Evolutionary conservation across 2,797 vertebrate genomes (phyloP).

Genomic region (Chrosomus eos): DNA sequence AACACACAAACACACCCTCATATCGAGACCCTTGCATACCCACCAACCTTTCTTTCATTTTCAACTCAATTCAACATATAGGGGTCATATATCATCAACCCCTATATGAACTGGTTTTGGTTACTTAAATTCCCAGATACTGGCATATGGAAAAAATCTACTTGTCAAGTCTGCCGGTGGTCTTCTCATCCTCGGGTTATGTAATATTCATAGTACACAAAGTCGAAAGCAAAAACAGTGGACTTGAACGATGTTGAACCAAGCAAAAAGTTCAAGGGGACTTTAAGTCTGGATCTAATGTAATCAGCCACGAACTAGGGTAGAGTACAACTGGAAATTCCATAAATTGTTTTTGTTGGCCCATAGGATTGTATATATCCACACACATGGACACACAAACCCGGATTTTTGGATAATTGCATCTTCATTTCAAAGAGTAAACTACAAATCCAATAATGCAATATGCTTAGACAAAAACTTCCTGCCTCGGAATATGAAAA

Average conservation of each 20-base stretch:
- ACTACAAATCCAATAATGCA: constrained; percentile 58
- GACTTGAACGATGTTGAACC: constrained; percentile 21
- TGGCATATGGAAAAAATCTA: constrained; percentile 76
- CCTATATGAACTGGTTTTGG: constrained; percentile 49
- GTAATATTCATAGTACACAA: constrained; percentile 66
- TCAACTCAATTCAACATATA: too few species aligned
- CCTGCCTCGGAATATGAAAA: constrained; percentile 35
- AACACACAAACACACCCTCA: constrained; percentile 25
- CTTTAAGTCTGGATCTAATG: constrained; percentile 45
- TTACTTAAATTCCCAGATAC: constrained; percentile 66
- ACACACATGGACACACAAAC: constrained; percentile 3
- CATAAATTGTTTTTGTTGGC: constrained; percentile 43
- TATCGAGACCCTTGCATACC: constrained; percentile 17
- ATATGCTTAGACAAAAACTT: constrained; percentile 31
- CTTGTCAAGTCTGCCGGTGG: constrained; percentile 72
- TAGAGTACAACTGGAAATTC: constrained; percentile 41
- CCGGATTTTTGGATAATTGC: constrained; percentile 34
- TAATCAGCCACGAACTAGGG: constrained; percentile 31
- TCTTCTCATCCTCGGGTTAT: constrained; percentile 72
- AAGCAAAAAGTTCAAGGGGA: constrained; percentile 39
- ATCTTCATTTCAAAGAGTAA: constrained; percentile 27
- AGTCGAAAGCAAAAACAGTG: constrained; percentile 50
- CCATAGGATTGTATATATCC: constrained; percentile 13
- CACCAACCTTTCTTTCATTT: constrained; percentile 37
- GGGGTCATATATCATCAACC: too few species aligned